Percentiles rank a stretch among this genome's conserved stretches.
Conservation (phyloP, 2,888 invertebrate genomes). For the Hydraecia micacea region DNA sequence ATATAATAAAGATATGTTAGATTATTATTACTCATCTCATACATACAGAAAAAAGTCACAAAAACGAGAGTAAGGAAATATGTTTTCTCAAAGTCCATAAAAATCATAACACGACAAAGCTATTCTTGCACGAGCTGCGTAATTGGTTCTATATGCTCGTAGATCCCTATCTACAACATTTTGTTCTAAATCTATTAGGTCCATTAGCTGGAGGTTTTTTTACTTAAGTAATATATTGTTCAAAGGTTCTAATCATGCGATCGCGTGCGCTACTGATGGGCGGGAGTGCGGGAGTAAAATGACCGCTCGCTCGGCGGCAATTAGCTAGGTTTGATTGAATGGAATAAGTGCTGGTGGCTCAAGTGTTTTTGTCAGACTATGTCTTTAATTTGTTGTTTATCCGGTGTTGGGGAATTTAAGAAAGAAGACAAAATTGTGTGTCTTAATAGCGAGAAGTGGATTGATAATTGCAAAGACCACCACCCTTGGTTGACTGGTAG, state of each 20-base stretch:
- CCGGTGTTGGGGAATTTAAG: constrained; percentile 3
- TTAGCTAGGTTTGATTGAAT: constrained; percentile 73
- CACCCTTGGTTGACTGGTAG: neutral
- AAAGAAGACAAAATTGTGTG: neutral
- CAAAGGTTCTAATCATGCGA: constrained; percentile 72
- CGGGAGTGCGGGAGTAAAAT: constrained; percentile 66
- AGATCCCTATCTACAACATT: constrained; percentile 68
- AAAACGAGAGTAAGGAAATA: constrained; percentile 38
- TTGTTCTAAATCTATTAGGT: constrained; percentile 75
- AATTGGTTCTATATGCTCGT: constrained; percentile 62
- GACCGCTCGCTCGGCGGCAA: constrained; percentile 69
- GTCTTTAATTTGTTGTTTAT: constrained; percentile 37
- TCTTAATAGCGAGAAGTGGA: neutral
- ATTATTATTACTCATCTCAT: constrained; percentile 23
- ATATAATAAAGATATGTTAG: neutral
- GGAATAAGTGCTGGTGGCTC: constrained; percentile 66
- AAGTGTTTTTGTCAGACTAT: constrained; percentile 53
- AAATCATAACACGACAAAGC: constrained; percentile 59
- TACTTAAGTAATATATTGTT: constrained; percentile 69
- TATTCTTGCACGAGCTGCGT: constrained; percentile 50
- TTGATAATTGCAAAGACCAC: neutral
- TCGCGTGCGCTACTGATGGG: constrained; percentile 68
- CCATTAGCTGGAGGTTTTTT: constrained; percentile 70
- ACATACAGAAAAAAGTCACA: constrained; percentile 1
- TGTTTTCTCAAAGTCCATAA: constrained; percentile 38